Base-by-base conservation (phyloP, 2,888 invertebrate species). In the Stictocephala bisonia region DNA sequence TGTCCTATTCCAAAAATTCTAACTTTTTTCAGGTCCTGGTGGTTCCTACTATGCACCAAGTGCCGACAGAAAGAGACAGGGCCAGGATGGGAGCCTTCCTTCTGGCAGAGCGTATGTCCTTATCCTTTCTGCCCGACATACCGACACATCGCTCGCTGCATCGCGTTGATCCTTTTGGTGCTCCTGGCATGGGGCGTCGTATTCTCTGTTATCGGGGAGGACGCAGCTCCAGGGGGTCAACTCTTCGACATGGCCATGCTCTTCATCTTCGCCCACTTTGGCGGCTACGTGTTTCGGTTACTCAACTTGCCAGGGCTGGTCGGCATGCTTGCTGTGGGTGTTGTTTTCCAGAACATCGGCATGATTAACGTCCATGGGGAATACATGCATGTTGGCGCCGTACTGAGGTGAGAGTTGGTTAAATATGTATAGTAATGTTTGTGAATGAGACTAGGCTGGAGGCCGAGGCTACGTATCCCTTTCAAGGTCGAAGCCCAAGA, bases 51-150 rank as follows among this genome's bases (percentile, higher is more conserved):
- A 83, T 95, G 94, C 82, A 85, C 91, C 70, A 91, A 92, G 85
- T 94, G 94, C 84, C 89, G 92, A 79, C 87, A 89, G 79, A 90
- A 91, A 85, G 93, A 93, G 70, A 82, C 82, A n/a, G 86, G 87
- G 83, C 89, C 93, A 26, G 90, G 93, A 18, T 95, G 94, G 94
- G 92, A 93, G 82, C 94, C 94, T 15, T 87, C 90, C 0, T 86
- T 90, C 79, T 95, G 94, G 94, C 90, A 90, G 80, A 90, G 89
- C 83, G 83, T 93, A 80, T 94, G 93, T 83, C 94, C 94, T 0
- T 93, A 92, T 81, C 94, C 94, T 20, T 88, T 94, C 82, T 95
- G 95, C 81, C 94, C 94, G 24, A 91, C 93, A 0, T 94, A 92
- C 84, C 87, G 95, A 77, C 92, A 93, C 82, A 90, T 93, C 82